Base-by-base conservation (phyloP, 2,888 invertebrate species). In the Icerya purchasi region DNA sequence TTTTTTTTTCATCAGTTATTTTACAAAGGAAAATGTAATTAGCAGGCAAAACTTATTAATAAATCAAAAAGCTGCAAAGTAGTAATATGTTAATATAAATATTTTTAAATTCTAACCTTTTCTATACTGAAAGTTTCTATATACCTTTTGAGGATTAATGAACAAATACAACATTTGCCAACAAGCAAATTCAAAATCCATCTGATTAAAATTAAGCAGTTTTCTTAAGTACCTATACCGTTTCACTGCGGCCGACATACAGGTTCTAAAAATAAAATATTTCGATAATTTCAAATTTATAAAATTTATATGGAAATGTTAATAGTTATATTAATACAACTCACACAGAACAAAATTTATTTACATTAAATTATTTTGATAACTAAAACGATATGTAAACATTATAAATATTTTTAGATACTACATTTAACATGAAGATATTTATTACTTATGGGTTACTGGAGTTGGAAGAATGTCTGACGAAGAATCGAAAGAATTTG, bases 131-230 rank as follows among this genome's bases (percentile, higher is more conserved):
- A 94, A 96, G 75, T 96, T 94, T 70, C 93, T 81, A 71, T 93
- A 93, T 50, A 98, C 93, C 78, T 92, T 94, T 69, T 96, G 94
- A 19, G 97, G 97, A 1, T 92, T 79, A 60, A 87, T 78, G 69
- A 98, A 88, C 63, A 98, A 75, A 71, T 94, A 94, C 0, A 94
- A 73, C 91, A 97, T 96, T 78, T 98, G 97, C 97, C 97, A 98
- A n/a, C 86, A 76, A 0, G 97, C 97, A 75, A 93, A 97, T 71
- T 98, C 94, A 75, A 98, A 98, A 74, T 98, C 97, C 97, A 98
- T 98, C 75, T 97, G 96, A 68, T 88, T 82, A 70, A 93, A 92
- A 72, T 89, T 87, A 62, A 90, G 77, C 62, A 92, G 73, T 68
- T 90, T 78, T 65, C 87, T 75, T 57, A 93, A 74, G 72, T 91